phyloP scores from a whole-genome alignment of 2,797 vertebrate species.

The Ptychobarbus kaznakovi region DNA sequence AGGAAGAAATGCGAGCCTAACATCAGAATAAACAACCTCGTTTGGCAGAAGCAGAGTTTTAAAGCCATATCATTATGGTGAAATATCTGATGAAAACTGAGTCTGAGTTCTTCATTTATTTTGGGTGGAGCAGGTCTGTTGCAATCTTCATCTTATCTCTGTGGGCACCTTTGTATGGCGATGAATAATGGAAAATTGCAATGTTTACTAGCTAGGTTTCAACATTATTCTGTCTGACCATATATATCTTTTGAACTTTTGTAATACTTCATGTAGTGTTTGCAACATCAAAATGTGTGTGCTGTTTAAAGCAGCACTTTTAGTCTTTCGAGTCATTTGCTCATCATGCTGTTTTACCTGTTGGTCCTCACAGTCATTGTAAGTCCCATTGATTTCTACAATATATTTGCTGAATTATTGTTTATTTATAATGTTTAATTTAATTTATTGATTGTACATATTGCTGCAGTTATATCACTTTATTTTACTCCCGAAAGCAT shows the following conservation, averaged over 20 bases:
- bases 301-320: not conserved
- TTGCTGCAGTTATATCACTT: not conserved
- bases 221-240: not conserved
- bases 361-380: constrained; percentile 12
- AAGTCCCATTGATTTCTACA: not conserved
- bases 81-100: not conserved
- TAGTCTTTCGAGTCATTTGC: not conserved
- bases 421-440: not conserved
- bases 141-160: constrained; percentile 16
- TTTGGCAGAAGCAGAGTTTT: not conserved
- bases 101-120: not conserved
- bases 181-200: not conserved
- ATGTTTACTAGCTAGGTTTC: not conserved
- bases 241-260: not conserved
- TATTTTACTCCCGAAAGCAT: not conserved
- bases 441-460: not conserved
- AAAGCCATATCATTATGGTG: not conserved
- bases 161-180: not conserved
- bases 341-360: not conserved
- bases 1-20: not conserved
- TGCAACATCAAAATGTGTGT: not conserved
- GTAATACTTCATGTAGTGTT: not conserved
- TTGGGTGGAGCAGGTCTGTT: not conserved
- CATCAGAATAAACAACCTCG: not conserved
- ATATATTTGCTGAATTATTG: too few relatives aligned